A percentile compares a stretch with the other conserved stretches of the same genome.
Evolutionary conservation across 2,113 vertebrate genomes (phyloP).

Genomic region (Buteo buteo): DNA sequence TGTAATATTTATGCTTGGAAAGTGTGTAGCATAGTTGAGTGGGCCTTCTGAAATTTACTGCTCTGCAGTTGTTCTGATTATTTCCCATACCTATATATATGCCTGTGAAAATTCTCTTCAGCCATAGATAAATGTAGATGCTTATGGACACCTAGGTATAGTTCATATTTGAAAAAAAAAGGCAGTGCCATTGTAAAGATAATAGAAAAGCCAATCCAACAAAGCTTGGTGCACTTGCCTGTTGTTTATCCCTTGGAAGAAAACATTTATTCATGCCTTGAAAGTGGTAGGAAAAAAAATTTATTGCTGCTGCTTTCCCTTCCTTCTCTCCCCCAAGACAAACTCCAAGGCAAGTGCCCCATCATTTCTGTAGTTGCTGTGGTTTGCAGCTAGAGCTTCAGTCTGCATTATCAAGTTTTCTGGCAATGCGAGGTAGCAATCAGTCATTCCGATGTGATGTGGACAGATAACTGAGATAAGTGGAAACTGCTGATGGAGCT

Average conservation of each 20-base stretch:
- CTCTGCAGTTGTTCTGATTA: neutral
- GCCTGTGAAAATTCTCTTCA: neutral
- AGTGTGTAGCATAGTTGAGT: neutral
- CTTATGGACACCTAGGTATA: neutral
- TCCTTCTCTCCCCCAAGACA: neutral
- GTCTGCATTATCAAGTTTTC: neutral
- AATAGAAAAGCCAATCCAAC: neutral
- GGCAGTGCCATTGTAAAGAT: neutral
- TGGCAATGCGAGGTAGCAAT: neutral
- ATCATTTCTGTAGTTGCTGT: neutral
- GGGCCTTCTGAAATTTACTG: neutral
- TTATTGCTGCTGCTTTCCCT: neutral
- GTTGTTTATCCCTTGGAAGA: neutral
- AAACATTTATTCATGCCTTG: neutral
- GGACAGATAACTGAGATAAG: conserved; percentile 24
- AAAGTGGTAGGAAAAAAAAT: neutral
- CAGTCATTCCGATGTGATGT: conserved; percentile 21
- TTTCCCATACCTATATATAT: neutral
- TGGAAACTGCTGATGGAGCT: conserved; percentile 29
- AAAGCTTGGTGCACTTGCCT: neutral
- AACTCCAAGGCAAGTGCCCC: neutral
- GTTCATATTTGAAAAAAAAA: neutral
- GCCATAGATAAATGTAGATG: neutral
- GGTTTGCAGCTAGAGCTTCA: neutral
- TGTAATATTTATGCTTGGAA: neutral